Conservation (phyloP, 2,888 invertebrate species). For the Clistopyga incitator region DNA sequence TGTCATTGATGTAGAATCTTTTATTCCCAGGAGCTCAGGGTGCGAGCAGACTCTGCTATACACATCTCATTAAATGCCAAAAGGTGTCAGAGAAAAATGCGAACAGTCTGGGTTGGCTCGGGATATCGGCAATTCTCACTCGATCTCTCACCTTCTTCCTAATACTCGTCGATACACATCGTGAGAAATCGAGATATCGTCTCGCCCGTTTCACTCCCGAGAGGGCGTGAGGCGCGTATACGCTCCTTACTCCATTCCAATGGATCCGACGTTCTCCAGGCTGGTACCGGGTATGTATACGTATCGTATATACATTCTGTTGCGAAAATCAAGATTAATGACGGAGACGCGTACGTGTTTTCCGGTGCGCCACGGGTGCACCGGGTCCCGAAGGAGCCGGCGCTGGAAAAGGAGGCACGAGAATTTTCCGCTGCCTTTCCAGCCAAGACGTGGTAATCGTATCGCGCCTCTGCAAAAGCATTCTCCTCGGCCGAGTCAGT, state of each 20-base stretch:
- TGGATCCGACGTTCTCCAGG: constrained; percentile 31
- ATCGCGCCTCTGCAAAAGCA: constrained; percentile 11
- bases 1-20: constrained; percentile 35
- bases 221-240: constrained; percentile 50
- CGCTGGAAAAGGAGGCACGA: background rate
- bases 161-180: constrained; percentile 58
- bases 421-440: constrained; percentile 27
- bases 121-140: constrained; percentile 48
- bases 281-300: background rate
- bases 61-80: background rate
- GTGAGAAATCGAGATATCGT: constrained; percentile 64
- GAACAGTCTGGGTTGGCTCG: constrained; percentile 52
- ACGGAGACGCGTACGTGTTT: constrained; percentile 71
- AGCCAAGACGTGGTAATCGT: constrained; percentile 49
- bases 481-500: constrained; percentile 7
- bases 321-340: constrained; percentile 80
- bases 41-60: background rate
- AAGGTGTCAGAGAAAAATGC: constrained; percentile 53
- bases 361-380: constrained; percentile 64
- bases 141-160: constrained; percentile 24
- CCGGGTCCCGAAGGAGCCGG: constrained; percentile 68
- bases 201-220: constrained; percentile 49
- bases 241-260: constrained; percentile 37
- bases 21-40: constrained; percentile 14
- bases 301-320: constrained; percentile 52